These are phyloP conservation scores for Oedothorax gibbosus DNA, from an alignment of 1,140 invertebrate genomes.

Conservation along the genomic window DNA sequence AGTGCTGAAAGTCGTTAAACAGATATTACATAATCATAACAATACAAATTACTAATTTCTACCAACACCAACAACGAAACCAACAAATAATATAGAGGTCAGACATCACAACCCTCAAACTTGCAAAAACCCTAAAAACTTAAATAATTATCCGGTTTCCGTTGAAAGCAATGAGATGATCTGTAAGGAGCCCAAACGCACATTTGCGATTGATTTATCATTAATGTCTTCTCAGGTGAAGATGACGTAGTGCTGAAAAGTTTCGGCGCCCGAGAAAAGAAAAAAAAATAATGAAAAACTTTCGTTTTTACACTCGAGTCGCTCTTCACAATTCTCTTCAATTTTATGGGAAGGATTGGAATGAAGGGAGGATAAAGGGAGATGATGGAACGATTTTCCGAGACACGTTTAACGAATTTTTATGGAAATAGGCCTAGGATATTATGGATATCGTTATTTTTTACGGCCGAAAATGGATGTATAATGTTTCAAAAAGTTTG, in stretches of 20 bases:
- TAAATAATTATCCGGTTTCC: no score
- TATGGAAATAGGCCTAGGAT: background rate
- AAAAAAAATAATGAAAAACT: no score
- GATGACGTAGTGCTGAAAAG: constrained; percentile 31
- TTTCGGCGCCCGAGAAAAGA: background rate
- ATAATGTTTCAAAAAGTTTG: no score
- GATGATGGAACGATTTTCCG: background rate
- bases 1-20: no score
- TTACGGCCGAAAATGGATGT: background rate
- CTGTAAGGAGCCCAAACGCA: background rate
- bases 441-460: background rate
- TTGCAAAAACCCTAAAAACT: no score
- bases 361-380: background rate
- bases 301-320: background rate
- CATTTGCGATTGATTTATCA: constrained; percentile 28
- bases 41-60: no score
- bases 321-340: background rate
- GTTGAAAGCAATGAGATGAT: no score
- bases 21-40: no score
- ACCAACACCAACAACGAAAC: no score
- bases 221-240: constrained; percentile 20
- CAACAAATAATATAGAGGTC: no score
- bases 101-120: no score
- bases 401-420: constrained; percentile 1
- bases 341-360: background rate